Evolutionary conservation across 2,797 vertebrate species (phyloP).

Genomic region (Lutra lutra): DNA sequence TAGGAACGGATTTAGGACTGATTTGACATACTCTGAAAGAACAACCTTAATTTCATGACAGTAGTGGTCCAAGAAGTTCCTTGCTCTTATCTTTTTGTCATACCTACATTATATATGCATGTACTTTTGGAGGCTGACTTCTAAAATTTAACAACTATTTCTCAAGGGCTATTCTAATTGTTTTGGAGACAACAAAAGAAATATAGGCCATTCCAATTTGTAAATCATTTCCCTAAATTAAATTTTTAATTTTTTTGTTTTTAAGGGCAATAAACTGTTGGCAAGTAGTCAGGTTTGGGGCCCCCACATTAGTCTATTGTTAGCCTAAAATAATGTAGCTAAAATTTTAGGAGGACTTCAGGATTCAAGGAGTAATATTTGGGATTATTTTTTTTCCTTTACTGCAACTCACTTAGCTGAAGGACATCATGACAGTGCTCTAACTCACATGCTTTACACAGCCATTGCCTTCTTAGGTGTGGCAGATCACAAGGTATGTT

Average conservation of each 20-base stretch:
- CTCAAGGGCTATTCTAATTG: neutral
- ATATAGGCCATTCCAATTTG: neutral
- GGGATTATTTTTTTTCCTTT: constrained; percentile 80
- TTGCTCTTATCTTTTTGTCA: neutral
- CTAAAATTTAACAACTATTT: neutral
- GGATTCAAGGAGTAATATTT: neutral
- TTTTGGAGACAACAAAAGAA: neutral
- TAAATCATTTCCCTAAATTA: constrained; percentile 46
- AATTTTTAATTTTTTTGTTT: constrained; percentile 39
- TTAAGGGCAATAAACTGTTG: constrained; percentile 15
- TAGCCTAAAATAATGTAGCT: constrained; percentile 23
- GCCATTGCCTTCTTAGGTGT: constrained; percentile 95
- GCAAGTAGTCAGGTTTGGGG: neutral
- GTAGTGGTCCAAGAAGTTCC: neutral
- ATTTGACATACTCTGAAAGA: neutral
- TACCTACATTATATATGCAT: neutral
- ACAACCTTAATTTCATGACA: neutral
- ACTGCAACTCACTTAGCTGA: constrained; percentile 90
- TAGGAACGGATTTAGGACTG: neutral
- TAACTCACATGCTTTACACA: constrained; percentile 96
- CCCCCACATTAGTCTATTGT: neutral
- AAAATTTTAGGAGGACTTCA: constrained; percentile 33
- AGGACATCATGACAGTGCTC: constrained; percentile 97
- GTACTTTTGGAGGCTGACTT: neutral
- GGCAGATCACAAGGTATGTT: constrained; percentile 96